Conservation (phyloP, 2,888 invertebrate species). For the Melolontha melolontha region DNA sequence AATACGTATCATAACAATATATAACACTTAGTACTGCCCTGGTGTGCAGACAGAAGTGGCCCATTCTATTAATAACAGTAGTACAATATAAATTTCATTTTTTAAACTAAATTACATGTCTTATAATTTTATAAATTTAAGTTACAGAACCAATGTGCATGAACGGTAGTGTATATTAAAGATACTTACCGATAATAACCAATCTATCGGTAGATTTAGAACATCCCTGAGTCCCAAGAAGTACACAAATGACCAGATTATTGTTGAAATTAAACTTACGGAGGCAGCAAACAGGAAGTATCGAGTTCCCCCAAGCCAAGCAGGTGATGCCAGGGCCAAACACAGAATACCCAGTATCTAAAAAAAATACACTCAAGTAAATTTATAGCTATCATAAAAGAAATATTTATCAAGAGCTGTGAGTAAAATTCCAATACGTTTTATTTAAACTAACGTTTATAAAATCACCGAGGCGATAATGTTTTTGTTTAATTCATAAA, state of each 20-base stretch:
- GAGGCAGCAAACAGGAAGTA: slow-evolving; percentile 90
- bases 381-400: background rate
- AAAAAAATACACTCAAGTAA: slow-evolving; percentile 59
- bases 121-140: too few species aligned
- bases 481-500: background rate
- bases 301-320: slow-evolving; percentile 72
- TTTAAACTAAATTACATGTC: too few species aligned
- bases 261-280: slow-evolving; percentile 83
- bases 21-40: too few species aligned
- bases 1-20: too few species aligned
- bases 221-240: slow-evolving; percentile 84
- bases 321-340: slow-evolving; percentile 84
- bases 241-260: slow-evolving; percentile 85
- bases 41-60: too few species aligned
- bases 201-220: slow-evolving; percentile 82
- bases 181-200: slow-evolving; percentile 82
- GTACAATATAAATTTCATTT: too few species aligned
- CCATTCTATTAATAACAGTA: too few species aligned
- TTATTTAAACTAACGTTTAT: slow-evolving; percentile 8
- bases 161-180: too few species aligned
- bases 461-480: slow-evolving; percentile 1
- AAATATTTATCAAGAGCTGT: slow-evolving; percentile 1
- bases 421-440: slow-evolving; percentile 1
- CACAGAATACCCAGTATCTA: slow-evolving; percentile 88
- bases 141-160: too few species aligned